Conservation (phyloP, 1,140 invertebrate species). For the Caenorhabditis tropicalis region DNA sequence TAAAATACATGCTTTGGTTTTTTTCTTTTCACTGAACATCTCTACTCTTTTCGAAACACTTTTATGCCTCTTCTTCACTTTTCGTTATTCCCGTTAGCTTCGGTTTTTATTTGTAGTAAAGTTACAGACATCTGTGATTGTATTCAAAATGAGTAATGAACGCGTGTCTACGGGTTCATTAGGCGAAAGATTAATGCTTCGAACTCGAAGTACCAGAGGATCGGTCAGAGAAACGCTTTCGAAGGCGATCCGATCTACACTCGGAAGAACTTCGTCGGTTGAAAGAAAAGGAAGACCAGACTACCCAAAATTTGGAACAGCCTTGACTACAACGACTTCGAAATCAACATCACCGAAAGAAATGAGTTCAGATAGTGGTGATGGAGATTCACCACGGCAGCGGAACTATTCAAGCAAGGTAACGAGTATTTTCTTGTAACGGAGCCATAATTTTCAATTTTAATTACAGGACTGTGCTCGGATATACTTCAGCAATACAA, state of each 20-base stretch:
- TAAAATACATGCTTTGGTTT: conserved; percentile 35
- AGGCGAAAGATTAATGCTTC: conserved; percentile 1
- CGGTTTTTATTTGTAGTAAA: background rate
- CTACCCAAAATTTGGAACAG: conserved; percentile 9
- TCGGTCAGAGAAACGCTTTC: conserved; percentile 10
- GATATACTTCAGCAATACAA: conserved; percentile 5
- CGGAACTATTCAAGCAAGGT: background rate
- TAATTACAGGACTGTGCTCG: conserved; percentile 19
- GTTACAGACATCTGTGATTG: background rate
- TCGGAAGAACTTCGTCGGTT: background rate
- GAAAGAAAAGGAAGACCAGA: background rate
- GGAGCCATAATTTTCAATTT: background rate
- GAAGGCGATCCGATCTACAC: conserved; percentile 10
- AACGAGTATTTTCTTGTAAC: background rate
- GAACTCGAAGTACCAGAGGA: conserved; percentile 7
- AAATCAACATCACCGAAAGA: background rate
- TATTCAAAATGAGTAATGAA: conserved; percentile 12
- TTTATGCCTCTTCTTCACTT: background rate
- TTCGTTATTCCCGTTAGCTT: background rate
- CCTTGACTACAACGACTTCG: background rate
- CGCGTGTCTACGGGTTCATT: conserved; percentile 22
- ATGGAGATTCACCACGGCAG: background rate
- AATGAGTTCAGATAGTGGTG: background rate
- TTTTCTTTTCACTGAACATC: conserved; percentile 15
- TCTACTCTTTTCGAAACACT: background rate